Conservation (phyloP, 2,888 invertebrate species). For the Melieria picta region DNA sequence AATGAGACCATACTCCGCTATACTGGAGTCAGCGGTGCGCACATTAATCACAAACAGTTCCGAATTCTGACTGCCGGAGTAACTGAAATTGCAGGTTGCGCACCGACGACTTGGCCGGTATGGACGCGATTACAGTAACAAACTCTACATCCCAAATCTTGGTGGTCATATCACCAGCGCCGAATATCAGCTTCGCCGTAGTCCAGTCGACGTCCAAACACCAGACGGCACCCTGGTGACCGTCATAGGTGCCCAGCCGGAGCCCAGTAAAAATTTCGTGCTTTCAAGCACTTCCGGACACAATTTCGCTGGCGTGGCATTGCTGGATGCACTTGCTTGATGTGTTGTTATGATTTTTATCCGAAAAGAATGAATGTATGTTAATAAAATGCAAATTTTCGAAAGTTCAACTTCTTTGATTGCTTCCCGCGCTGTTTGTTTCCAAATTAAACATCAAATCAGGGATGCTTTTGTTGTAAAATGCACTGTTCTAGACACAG, state of each 20-base stretch:
- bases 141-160: conserved; percentile 93
- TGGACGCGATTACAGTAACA: conserved; percentile 80
- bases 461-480: no score
- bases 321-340: no score
- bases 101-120: conserved; percentile 87
- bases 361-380: no score
- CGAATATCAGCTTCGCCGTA: conserved; percentile 87
- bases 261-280: no score
- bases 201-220: conserved; percentile 98
- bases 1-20: conserved; percentile 77
- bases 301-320: no score
- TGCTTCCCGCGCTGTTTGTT: no score
- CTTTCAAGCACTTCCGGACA: no score
- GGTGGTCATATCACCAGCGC: conserved; percentile 92
- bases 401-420: no score
- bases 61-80: conserved; percentile 89
- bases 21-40: conserved; percentile 77
- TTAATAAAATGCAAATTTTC: no score
- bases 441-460: no score
- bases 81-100: conserved; percentile 92
- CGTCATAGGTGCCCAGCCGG: conserved; percentile 93
- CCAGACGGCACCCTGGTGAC: conserved; percentile 98
- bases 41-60: conserved; percentile 90
- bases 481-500: no score
- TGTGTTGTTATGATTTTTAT: no score